phyloP scores from a whole-genome alignment of 2,888 invertebrate genomes.

The Caenorhabditis drosophilae region DNA sequence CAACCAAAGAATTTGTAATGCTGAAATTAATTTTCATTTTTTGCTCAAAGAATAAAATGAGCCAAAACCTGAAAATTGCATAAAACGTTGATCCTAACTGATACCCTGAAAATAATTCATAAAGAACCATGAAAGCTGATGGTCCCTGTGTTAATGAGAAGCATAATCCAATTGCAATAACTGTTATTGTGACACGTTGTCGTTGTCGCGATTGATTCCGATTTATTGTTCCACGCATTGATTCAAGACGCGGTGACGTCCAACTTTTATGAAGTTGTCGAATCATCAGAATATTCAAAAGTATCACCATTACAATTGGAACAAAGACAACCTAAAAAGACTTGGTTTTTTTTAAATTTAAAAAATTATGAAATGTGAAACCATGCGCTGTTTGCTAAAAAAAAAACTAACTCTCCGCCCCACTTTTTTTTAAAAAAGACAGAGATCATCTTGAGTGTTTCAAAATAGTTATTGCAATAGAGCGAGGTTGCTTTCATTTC shows the following conservation, averaged over 20 bases:
- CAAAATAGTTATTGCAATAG: no score
- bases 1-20: constrained; percentile 63
- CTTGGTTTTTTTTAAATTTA: neutral
- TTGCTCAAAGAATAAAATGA: neutral
- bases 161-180: constrained; percentile 62
- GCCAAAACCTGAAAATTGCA: constrained; percentile 37
- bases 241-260: constrained; percentile 34
- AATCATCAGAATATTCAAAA: constrained; percentile 61
- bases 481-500: no score
- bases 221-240: constrained; percentile 37
- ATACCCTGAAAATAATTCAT: constrained; percentile 59
- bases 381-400: no score
- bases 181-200: constrained; percentile 60
- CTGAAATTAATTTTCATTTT: constrained; percentile 37
- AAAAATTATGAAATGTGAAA: no score
- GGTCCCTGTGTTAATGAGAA: constrained; percentile 67
- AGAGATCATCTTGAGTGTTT: no score
- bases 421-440: no score
- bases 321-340: constrained; percentile 56
- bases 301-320: constrained; percentile 60
- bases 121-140: constrained; percentile 65
- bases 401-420: no score
- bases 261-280: constrained; percentile 51
- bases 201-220: constrained; percentile 45
- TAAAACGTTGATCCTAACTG: constrained; percentile 42